Evolutionary conservation across 2,888 invertebrate species (phyloP), one percentile per base, ranked within the genome.

Genomic region (Automeris io): DNA sequence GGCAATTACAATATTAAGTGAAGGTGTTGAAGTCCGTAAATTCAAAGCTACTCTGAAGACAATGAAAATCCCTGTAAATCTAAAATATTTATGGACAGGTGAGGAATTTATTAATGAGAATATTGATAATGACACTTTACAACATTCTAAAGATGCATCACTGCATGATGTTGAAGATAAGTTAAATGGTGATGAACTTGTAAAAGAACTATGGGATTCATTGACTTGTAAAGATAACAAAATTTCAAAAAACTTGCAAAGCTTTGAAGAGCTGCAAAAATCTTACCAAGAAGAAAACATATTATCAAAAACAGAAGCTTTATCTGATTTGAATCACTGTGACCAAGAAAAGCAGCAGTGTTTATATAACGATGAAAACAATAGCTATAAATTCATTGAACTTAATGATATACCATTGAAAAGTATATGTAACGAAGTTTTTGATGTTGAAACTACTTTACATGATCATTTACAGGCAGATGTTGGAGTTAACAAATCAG

Each of bases 1-100:
- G 40, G 92, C 95, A 18, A 89, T 97, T 8, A 92, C 92, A 35
- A 89, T 97, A 40, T 77, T 93, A 5, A 88, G 91, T 52, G 87
- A 89, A 34, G 91, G 91, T 4, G 80, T 88, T 37, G 95, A 96
- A 68, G 51, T 88, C 33, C 49, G 66, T 1, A 78, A 75, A 29
- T 91, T 94, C 52, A 80, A 79, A 54, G 70, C 80, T 35, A 80
- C 93, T 32, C 65, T 93, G 22, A 72, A 83, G 2, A 68, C 76
- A n/a, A 86, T 91, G 36, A 90, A 89, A 26, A 89, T 61, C 26
- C 52, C 62, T 37, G 46, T 73, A 40, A 52, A 65, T 32, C 42
- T 83, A 33, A 54, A 46, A 9, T 35, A 66, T 33, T 61, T 78
- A 19, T 80, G 81, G 81, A 56, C 46, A 48, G 57, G 62, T 43